Conservation (phyloP, 2,888 invertebrate genomes). For the Ferrisia virgata region DNA sequence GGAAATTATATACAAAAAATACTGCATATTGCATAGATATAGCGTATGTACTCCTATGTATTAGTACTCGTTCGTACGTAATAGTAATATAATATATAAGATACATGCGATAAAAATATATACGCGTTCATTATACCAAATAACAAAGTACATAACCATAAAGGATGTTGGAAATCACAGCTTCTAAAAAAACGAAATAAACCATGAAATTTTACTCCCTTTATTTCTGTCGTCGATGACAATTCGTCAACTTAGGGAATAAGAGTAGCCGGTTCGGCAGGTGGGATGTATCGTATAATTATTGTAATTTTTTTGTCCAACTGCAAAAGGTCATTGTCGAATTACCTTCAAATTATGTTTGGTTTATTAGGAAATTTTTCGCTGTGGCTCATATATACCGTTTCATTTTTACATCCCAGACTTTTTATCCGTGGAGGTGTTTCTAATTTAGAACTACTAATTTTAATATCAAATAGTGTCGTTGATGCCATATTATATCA, state of each 20-base stretch:
- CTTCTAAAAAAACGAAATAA: constrained; percentile 8
- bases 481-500: too few species aligned
- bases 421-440: too few species aligned
- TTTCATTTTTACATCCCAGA: too few species aligned
- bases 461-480: too few species aligned
- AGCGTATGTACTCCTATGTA: not conserved
- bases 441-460: too few species aligned
- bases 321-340: not conserved
- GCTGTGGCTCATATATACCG: too few species aligned
- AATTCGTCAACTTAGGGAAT: not conserved
- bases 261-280: not conserved
- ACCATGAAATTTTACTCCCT: not conserved
- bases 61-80: not conserved
- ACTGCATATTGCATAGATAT: constrained; percentile 5
- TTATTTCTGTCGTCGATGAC: not conserved
- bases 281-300: not conserved
- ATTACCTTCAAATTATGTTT: not conserved
- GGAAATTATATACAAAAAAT: constrained; percentile 19
- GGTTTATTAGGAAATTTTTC: too few species aligned
- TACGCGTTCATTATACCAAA: not conserved
- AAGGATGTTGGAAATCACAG: constrained; percentile 25
- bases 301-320: not conserved
- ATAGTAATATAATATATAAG: too few species aligned
- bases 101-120: not conserved
- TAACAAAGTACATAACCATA: not conserved